phyloP scores from a whole-genome alignment of 2,113 vertebrate genomes.

The Neoarius graeffei region DNA sequence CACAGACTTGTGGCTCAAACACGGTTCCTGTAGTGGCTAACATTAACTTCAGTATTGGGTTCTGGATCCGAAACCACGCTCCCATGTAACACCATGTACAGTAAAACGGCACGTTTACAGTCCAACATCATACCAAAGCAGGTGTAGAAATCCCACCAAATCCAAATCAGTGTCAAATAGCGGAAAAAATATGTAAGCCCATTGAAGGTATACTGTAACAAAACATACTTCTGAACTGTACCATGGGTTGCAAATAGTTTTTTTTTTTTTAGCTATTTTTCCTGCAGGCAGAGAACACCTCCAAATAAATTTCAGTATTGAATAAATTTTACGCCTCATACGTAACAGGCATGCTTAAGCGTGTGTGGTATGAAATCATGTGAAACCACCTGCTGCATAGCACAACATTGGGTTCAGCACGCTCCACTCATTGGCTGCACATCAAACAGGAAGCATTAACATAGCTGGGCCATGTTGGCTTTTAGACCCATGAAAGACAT shows the following conservation, averaged over 20 bases:
- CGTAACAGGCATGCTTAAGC: background rate
- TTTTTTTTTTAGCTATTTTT: background rate
- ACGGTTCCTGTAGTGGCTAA: background rate
- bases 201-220: background rate
- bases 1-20: conserved; percentile 23
- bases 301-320: background rate
- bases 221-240: background rate
- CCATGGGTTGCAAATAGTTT: background rate
- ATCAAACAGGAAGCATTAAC: conserved; percentile 57
- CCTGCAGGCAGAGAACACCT: background rate
- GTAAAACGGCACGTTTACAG: background rate
- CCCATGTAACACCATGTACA: background rate
- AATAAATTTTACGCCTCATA: background rate
- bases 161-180: background rate
- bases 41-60: background rate
- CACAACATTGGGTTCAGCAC: conserved; percentile 1
- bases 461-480: conserved; percentile 57
- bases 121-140: background rate
- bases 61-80: background rate
- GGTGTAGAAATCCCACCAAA: background rate
- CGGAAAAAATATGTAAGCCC: background rate
- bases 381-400: conserved; percentile 19
- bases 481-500: conserved; percentile 59
- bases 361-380: conserved; percentile 12
- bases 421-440: conserved; percentile 19